Conservation (phyloP, 2,797 vertebrate genomes). For the Anabas testudineus region DNA sequence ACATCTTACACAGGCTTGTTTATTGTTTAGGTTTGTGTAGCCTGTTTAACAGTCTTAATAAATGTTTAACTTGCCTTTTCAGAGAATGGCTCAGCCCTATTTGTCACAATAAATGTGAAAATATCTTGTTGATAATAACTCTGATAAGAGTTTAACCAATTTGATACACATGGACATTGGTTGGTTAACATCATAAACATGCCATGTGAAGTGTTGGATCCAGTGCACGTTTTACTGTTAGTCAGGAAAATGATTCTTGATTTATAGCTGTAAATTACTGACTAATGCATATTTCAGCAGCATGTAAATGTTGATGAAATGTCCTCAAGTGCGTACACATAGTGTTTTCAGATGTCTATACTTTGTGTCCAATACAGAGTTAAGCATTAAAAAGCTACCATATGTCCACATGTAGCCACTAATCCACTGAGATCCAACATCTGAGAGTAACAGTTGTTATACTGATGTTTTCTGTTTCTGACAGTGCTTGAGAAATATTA, state of each 20-base stretch:
- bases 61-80: slow-evolving; percentile 55
- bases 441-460: slow-evolving; percentile 23
- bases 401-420: slow-evolving; percentile 2
- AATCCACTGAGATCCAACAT: slow-evolving; percentile 27
- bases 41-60: slow-evolving; percentile 50
- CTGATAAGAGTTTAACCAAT: slow-evolving; percentile 1
- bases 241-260: slow-evolving; percentile 8
- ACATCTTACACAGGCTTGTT: background rate
- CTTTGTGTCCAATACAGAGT: background rate
- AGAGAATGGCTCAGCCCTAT: slow-evolving; percentile 20
- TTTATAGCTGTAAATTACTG: background rate
- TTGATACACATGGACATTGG: background rate
- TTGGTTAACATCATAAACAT: background rate
- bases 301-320: background rate
- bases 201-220: background rate
- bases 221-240: background rate
- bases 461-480: slow-evolving; percentile 35
- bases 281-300: background rate
- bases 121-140: background rate
- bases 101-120: slow-evolving; percentile 14
- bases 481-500: slow-evolving; percentile 20
- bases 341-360: background rate
- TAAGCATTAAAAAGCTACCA: background rate
- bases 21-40: slow-evolving; percentile 46
- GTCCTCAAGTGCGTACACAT: background rate